Evolutionary conservation across 2,888 invertebrate genomes (phyloP), one percentile per base, ranked within the genome.

Genomic region (Erpobdella octoculata): DNA sequence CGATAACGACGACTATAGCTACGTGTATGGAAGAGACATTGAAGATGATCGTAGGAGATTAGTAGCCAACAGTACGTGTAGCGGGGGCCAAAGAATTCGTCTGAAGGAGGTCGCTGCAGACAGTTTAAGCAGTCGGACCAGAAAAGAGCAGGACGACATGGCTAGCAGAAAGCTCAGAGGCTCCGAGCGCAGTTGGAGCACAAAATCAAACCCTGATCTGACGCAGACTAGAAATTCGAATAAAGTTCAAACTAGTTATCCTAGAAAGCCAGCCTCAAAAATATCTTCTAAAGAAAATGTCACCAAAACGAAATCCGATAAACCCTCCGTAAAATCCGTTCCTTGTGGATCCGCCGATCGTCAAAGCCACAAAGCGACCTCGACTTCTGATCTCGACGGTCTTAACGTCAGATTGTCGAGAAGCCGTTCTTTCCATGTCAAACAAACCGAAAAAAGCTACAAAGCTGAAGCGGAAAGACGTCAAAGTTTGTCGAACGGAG

Each of bases 71-170:
- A n/a, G n/a, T n/a, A n/a, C n/a, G n/a, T n/a, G n/a, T n/a, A 53
- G 53, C 28, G 21, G 21, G 6, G n/a, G 53, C 28, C 53, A 53
- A 28, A 21, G 21, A 28, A 38, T 68, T 33, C 12, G 12, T 28
- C 68, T 48, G 33, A 1, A 46, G 38, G 68, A 28, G 25, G 68
- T 35, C 2, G 53, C 46, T 46, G 28, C 5, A 8, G 48, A 46
- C 18, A n/a, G 48, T 41, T 12, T 67, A 46, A n/a, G 61, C 59
- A 36, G 35, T 28, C 53, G 31, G 28, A 73, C 75, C n/a, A 69
- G 74, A 9, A 76, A 76, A 58, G 38, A 66, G 18, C 41, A 35
- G 8, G 76, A 76, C 70, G 76, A 76, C 71, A 73, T 76, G 74
- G 73, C 75, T 2, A 71, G 65, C 70, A 70, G 76, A 25, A 69